Percentiles rank a stretch among this genome's conserved stretches.
Evolutionary conservation across 2,797 vertebrate species (phyloP).

Genomic region (Hippoglossus hippoglossus): DNA sequence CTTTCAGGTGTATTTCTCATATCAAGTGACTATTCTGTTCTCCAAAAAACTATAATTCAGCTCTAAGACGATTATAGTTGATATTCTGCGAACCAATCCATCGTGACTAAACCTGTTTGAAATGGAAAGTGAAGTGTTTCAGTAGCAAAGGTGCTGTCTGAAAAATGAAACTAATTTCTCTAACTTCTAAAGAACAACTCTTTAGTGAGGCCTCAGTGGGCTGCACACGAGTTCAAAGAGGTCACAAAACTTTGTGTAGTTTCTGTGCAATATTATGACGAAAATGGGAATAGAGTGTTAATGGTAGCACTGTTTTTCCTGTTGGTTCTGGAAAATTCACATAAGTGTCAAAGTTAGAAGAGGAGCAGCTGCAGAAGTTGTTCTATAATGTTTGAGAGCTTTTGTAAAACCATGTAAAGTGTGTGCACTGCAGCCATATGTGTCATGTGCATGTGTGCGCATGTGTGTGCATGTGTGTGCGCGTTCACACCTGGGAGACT

Average conservation of each 20-base stretch:
- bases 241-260: conserved; percentile 19
- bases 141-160: conserved; percentile 28
- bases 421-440: not conserved
- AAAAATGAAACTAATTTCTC: not conserved
- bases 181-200: conserved; percentile 2
- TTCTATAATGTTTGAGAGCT: too few species aligned
- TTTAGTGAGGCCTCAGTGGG: not conserved
- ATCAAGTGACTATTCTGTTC: conserved; percentile 18
- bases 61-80: conserved; percentile 50
- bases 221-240: conserved; percentile 18
- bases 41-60: not conserved
- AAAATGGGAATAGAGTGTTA: not conserved
- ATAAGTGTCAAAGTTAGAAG: conserved; percentile 21
- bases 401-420: not conserved
- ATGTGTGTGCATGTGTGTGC: conserved; percentile 4
- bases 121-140: conserved; percentile 25
- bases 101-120: conserved; percentile 42
- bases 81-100: conserved; percentile 34
- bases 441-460: not conserved
- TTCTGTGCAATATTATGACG: conserved; percentile 16
- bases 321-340: conserved; percentile 15
- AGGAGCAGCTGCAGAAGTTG: not conserved
- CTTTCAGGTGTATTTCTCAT: conserved; percentile 36
- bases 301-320: conserved; percentile 15
- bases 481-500: not conserved